Base-by-base conservation (phyloP, 1,140 invertebrate species). In the Leptinotarsa undecemlineata region DNA sequence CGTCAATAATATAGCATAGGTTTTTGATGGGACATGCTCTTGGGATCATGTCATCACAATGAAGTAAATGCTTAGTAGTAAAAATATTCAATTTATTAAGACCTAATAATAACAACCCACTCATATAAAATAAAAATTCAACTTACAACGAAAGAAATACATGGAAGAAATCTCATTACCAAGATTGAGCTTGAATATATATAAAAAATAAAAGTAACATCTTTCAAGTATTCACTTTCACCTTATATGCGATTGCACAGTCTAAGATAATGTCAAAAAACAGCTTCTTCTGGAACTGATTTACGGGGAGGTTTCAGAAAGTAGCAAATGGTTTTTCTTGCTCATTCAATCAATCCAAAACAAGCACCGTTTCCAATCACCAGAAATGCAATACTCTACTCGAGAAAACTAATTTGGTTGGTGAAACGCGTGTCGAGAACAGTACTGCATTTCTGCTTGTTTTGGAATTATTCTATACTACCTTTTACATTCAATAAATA, bases 51-150 rank as follows among this genome's bases (percentile, higher is more conserved):
- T 42, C 33, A 11, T 42, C 33, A 11, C 1, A 42, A 42, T 42
- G 8, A 42, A 11, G 8, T 42, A 11, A 33, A 42, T 42, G 17
- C 17, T 61, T 61, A 6, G 60, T 61, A 61, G 75, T 67, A 77
- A 80, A 80, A 80, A 80, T 80, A 80, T 80, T 74, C 68, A 64
- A 51, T 80, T 79, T 78, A 77, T 77, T 76, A 77, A 63, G 33
- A 20, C 51, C 42, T 74, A 69, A 72, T 71, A 74, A 69, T 68
- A 80, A 76, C 76, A 80, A 79, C 76, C 78, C 78, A 79, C 51
- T 72, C 21, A 66, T 67, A 72, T 57, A 75, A 60, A 19, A 71
- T 61, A 71, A 74, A 64, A 66, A 15, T n/a, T 33, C 17, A 67
- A 73, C 48, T 67, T 57, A 63, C 23, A 51, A 76, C 26, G 60